Base-by-base conservation (phyloP, 2,888 invertebrate genomes). In the Andrena praecox region DNA sequence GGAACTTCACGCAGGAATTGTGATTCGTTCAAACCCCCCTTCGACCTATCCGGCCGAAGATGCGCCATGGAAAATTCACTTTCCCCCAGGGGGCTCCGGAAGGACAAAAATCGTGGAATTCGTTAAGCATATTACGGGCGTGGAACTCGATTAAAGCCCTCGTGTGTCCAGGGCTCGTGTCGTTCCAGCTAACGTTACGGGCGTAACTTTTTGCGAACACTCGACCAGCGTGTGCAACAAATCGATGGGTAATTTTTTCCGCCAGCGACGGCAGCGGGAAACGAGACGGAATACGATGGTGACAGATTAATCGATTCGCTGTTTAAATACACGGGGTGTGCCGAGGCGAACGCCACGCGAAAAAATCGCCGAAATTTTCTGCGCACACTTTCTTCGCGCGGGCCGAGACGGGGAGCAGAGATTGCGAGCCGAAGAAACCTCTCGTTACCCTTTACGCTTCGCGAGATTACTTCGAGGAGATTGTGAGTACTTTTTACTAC, bases 1-100 rank as follows among this genome's bases (percentile, higher is more conserved):
- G 35, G 42, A 78, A 77, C 60, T 71, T 67, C 62, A 50, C 50
- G 64, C 60, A 48, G 66, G 24, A 77, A 77, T 79, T 70, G 69
- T 77, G 69, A 77, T 80, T 77, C 69, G 64, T 79, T 64, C 16
- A 33, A 54, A n/a, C 31, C 5, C 59, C 31, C 31, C 31, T 7
- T 60, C 59, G 16, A 2, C 60, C 31, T n/a, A 63, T 64, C 52
- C 56, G 7, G 33, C 27, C 64, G 64, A 80, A 80, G 77, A 77
- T 33, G 60, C 64, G 20, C 77, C 56, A 35, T 63, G 60, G 56
- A 20, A 10, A 27, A 42, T 20, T 27, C 71, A 56, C 10, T 24
- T 54, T 27, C 3, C 35, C 31, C 20, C 33, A 0, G 4, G 42
- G 31, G 5, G 24, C 0, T 1, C 0, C 48, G 24, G 54, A 1